These are phyloP conservation scores for Semicossyphus pulcher DNA, from an alignment of 2,113 vertebrate species.

Conservation along the genomic window DNA sequence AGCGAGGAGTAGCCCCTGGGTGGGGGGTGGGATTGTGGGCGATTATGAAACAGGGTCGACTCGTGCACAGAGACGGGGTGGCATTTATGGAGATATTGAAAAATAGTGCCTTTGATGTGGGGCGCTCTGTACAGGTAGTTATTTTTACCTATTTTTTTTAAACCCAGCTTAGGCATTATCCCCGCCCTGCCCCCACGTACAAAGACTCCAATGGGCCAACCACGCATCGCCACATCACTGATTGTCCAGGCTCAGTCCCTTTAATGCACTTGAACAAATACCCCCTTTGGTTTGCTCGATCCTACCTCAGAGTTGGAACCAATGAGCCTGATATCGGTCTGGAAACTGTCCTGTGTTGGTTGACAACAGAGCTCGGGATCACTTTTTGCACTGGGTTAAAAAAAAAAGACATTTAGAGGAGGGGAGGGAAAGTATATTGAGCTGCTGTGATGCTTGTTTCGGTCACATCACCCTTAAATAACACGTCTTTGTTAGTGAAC, in stretches of 20 bases:
- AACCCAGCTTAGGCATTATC: constrained; percentile 24
- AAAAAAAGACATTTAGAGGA: constrained; percentile 1
- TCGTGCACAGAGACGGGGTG: constrained; percentile 50
- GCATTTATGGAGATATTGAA: constrained; percentile 64
- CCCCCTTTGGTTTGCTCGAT: constrained; percentile 50
- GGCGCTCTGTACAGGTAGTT: constrained; percentile 66
- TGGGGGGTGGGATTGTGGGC: constrained; percentile 28
- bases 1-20: constrained; percentile 27
- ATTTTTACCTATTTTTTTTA: constrained; percentile 14
- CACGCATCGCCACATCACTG: constrained; percentile 32
- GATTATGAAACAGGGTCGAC: constrained; percentile 66
- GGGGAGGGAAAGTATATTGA: constrained; percentile 22
- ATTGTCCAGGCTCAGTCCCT: constrained; percentile 60
- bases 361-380: constrained; percentile 47
- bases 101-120: constrained; percentile 75
- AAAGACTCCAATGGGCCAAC: constrained; percentile 46
- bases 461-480: constrained; percentile 46
- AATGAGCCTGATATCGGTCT: constrained; percentile 52
- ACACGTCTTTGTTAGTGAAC: constrained; percentile 54
- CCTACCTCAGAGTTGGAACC: constrained; percentile 75
- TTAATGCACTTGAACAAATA: constrained; percentile 64
- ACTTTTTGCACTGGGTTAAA: constrained; percentile 57
- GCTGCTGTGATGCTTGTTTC: constrained; percentile 61
- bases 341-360: constrained; percentile 49
- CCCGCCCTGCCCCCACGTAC: background rate